Base-by-base conservation (phyloP, 2,113 vertebrate species). In the Oryzias melastigma region DNA sequence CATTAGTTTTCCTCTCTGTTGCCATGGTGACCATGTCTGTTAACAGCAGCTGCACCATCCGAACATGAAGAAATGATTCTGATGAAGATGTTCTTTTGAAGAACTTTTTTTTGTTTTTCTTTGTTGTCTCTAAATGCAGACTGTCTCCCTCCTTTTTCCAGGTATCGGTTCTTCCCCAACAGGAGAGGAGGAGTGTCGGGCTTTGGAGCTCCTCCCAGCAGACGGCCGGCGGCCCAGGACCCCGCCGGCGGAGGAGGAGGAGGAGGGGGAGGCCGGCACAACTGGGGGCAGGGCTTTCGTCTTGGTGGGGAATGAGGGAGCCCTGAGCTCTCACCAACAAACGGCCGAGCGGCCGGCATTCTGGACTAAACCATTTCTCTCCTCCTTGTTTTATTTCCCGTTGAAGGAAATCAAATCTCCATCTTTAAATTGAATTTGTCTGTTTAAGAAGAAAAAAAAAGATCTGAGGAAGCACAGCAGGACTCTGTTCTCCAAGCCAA, bases 261-360 rank as follows among this genome's bases (percentile, higher is more conserved):
- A n/a, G n/a, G n/a, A 0, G 82, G 78, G 3, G 72, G 75, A 10
- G 71, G 95, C 4, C 93, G 95, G 50, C 92, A 98, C 90, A 94
- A 95, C 90, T 99, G 97, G 97, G 97, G 97, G 57, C 92, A 95
- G 85, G 97, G 97, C 65, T 94, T 95, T 71, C 94, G 95, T 2
- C 91, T 99, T 12, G 97, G 97, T 58, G 95, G 92, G 25, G 93
- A 98, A 85, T 98, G 92, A 97, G 85, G 10, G 46, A 50, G 50
- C 19, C 17, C 19, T 53, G 3, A 16, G 22, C 22, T 58, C n/a
- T n/a, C 14, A 14, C 7, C 46, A 66, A 52, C 57, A 71, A 67
- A 70, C 4, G 14, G 25, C 18, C 14, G 20, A 7, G n/a, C n/a
- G n/a, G n/a, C n/a, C n/a, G n/a, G n/a, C 56, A 58, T 62, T 53